phyloP scores from a whole-genome alignment of 2,113 vertebrate species.

The Cnemophilus loriae region DNA sequence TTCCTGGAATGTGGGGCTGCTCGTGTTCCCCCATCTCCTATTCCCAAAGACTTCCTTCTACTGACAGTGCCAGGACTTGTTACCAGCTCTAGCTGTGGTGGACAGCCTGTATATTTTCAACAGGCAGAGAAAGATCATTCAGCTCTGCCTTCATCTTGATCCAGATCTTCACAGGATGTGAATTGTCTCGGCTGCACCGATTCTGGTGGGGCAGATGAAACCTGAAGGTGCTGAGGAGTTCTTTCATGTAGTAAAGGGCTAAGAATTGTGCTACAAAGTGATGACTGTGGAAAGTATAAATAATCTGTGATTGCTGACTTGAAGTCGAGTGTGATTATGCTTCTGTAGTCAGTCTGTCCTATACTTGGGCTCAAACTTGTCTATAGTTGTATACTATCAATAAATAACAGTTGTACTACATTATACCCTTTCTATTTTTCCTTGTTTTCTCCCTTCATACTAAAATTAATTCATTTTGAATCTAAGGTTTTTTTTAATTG shows the following conservation, averaged over 20 bases:
- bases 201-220: neutral
- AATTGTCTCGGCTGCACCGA: neutral
- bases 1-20: neutral
- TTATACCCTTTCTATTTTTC: neutral
- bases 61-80: neutral
- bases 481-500: neutral
- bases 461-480: neutral
- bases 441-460: neutral
- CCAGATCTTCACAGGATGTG: neutral
- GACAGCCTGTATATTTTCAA: neutral
- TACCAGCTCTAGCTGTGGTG: neutral
- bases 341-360: neutral
- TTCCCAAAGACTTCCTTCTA: neutral
- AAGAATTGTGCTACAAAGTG: neutral
- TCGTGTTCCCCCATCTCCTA: accelerated
- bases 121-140: neutral
- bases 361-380: neutral
- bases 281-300: neutral
- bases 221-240: neutral
- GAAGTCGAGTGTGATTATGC: neutral
- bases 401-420: neutral
- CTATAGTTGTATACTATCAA: neutral
- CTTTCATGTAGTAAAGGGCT: neutral
- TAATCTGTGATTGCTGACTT: neutral
- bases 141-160: neutral